Evolutionary conservation across 2,888 invertebrate genomes (phyloP), one percentile per base, ranked within the genome.

Genomic region (Sycophila texana): DNA sequence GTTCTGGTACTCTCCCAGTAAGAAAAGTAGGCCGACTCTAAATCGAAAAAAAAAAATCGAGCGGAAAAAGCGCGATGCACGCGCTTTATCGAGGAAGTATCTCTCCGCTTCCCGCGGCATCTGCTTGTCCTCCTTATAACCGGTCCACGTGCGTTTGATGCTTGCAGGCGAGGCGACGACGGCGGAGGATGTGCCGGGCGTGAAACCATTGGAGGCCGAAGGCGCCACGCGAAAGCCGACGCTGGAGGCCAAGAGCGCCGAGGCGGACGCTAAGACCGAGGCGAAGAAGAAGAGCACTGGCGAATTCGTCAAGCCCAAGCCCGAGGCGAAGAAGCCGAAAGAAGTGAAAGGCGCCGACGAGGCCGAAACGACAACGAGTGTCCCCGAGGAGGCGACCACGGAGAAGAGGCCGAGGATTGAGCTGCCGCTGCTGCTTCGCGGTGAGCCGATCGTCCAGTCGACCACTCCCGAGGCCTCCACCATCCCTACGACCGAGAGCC

Each of bases 291-390:
- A 89, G 67, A 73, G 81, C 22, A 82, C 81, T 16, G 81, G 82
- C 14, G 87, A 88, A 14, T 86, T 87, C 65, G 51, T 12, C 39
- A 88, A 89, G 70, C 57, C 81, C n/a, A 88, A 88, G 74, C 74
- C 84, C 5, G 86, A 88, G 10, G 82, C 84, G 12, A 87, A 89
- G 77, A 86, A 87, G 72, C 87, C 87, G 72, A 88, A 88, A 75
- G 26, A 82, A 26, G 68, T 76, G 30, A 86, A 86, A 77, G 85
- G 86, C 5, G 84, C 16, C 22, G 63, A 70, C n/a, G 63, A 68
- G 2, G 49, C 30, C 7, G 70, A 79, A 49, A 22, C 67, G 4
- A 67, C 63, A 4, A 61, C 63, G n/a, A 13, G 13, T 30, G 53
- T 55, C 30, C 26, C 66, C 70, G 57, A 53, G 22, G 14, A 72